A percentile compares a stretch with the other conserved stretches of the same genome.
phyloP scores from a whole-genome alignment of 2,113 vertebrate genomes.

The Mystacornis crossleyi region DNA sequence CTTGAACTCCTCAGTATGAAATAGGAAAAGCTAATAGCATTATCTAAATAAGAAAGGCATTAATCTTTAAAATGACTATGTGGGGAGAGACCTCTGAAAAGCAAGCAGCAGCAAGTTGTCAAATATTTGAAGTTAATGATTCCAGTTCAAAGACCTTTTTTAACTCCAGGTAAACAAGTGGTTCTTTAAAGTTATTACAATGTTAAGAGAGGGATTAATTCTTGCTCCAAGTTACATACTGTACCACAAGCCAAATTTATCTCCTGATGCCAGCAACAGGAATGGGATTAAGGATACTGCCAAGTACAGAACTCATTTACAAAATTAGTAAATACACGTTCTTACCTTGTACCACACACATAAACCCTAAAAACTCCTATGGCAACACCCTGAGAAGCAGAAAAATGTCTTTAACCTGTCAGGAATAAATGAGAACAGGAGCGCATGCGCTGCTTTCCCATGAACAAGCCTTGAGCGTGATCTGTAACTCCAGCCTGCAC shows the following conservation, averaged over 20 bases:
- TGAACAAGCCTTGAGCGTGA: not conserved
- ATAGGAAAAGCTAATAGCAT: not conserved
- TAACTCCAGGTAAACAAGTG: not conserved
- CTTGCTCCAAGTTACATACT: not conserved
- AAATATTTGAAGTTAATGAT: constrained; percentile 14
- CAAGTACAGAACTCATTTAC: not conserved
- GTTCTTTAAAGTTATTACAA: constrained; percentile 14
- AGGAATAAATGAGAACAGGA: not conserved
- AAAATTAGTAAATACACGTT: not conserved
- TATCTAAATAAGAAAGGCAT: constrained; percentile 18
- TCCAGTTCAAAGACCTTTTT: constrained; percentile 15
- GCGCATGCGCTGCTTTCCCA: not conserved
- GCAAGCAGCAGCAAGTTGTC: constrained; percentile 22
- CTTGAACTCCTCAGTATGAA: not conserved
- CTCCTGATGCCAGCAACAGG: not conserved
- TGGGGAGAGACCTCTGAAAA: not conserved
- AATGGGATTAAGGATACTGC: not conserved
- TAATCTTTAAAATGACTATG: not conserved
- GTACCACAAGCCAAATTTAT: not conserved
- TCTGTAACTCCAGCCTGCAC: not conserved
- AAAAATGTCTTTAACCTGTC: not conserved
- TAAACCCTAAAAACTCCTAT: not conserved
- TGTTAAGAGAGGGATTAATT: constrained; percentile 12
- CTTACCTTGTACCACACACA: not conserved
- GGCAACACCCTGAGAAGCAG: not conserved